Conservation (phyloP, 2,797 vertebrate genomes). For the Buphagus erythrorhynchus region DNA sequence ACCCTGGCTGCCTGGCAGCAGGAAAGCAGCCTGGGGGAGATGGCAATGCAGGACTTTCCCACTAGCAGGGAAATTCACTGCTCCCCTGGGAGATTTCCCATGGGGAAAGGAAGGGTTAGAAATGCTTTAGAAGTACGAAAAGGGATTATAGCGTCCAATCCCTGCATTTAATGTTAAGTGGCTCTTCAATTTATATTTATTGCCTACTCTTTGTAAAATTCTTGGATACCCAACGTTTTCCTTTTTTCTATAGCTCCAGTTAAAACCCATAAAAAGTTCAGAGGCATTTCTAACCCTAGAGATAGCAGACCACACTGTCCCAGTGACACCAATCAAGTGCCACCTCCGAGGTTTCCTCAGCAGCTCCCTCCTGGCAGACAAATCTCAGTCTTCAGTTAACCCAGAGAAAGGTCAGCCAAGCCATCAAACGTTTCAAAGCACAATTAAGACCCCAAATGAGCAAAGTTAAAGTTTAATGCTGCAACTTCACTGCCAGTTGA, state of each 20-base stretch:
- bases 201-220: neutral
- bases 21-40: neutral
- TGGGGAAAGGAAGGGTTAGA: neutral
- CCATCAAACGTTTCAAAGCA: conserved; percentile 40
- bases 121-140: neutral
- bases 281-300: neutral
- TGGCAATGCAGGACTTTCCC: neutral
- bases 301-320: neutral
- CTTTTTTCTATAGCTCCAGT: neutral
- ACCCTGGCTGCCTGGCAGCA: rapidly evolving
- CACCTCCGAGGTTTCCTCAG: neutral
- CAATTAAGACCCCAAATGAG: conserved; percentile 46
- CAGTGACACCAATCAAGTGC: neutral
- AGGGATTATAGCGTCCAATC: neutral
- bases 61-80: neutral
- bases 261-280: neutral
- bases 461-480: conserved; percentile 9
- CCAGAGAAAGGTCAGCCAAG: conserved; percentile 45
- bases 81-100: neutral
- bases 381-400: conserved; percentile 20
- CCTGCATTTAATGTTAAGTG: neutral
- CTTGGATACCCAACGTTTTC: neutral
- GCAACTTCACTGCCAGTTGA: neutral
- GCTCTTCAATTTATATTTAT: neutral
- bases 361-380: neutral